Percentiles rank a stretch among this genome's conserved stretches.
phyloP scores from a whole-genome alignment of 2,888 invertebrate species.

The Trilocha varians region DNA sequence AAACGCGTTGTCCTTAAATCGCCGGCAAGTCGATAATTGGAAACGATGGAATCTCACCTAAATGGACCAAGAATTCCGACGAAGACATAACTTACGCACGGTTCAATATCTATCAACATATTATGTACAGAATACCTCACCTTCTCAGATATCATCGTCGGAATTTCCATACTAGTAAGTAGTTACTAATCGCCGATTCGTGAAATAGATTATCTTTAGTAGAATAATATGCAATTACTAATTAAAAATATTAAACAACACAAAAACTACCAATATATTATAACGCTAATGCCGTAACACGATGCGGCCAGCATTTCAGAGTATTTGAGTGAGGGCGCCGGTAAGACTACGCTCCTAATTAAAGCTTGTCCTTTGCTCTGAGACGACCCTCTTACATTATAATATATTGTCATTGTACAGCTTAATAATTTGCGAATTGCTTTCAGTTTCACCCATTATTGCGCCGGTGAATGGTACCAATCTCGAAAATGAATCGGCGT shows the following conservation, averaged over 20 bases:
- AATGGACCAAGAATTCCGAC: not conserved
- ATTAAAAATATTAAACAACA: conserved; percentile 4
- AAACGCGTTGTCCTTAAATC: not conserved
- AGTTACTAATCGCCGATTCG: not conserved
- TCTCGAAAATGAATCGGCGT: not conserved
- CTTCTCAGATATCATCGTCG: no score
- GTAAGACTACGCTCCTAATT: conserved; percentile 18
- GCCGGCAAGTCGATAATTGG: not conserved
- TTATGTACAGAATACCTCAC: no score
- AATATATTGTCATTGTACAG: conserved; percentile 5
- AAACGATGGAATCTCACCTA: not conserved
- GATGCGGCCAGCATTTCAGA: conserved; percentile 21
- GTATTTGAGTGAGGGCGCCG: conserved; percentile 11
- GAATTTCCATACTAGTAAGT: conserved; percentile 1
- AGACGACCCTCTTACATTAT: conserved; percentile 11
- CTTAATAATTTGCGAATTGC: conserved; percentile 3
- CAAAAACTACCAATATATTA: conserved; percentile 14
- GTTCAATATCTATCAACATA: not conserved
- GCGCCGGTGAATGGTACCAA: not conserved
- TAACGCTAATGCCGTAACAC: conserved; percentile 12
- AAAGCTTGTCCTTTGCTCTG: conserved; percentile 13
- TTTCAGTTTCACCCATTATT: not conserved
- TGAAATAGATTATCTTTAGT: not conserved
- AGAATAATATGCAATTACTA: not conserved
- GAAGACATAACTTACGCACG: not conserved